Evolutionary conservation across 1,140 invertebrate genomes (phyloP).

Genomic region (Anastrepha ludens): DNA sequence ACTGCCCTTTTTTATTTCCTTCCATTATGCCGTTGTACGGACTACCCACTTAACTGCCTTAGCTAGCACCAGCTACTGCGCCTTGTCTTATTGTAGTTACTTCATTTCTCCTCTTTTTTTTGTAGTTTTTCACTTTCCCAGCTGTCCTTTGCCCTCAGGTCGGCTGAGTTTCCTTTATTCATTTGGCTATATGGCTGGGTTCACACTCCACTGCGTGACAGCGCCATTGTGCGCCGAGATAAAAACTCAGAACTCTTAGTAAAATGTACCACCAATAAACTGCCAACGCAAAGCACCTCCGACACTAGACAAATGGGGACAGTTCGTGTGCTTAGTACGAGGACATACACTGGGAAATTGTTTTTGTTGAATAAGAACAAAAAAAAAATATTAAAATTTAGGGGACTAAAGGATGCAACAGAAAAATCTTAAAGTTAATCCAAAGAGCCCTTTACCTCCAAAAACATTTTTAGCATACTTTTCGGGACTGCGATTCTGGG

Average conservation of each 20-base stretch:
- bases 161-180: constrained; percentile 1
- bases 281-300: neutral
- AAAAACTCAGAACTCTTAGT: neutral
- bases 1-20: constrained; percentile 16
- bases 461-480: too few relatives aligned
- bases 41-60: neutral
- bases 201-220: constrained; percentile 8
- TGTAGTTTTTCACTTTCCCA: neutral
- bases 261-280: constrained; percentile 20
- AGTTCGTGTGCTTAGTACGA: neutral
- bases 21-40: neutral
- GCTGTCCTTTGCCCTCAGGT: constrained; percentile 21
- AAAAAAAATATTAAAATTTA: too few relatives aligned
- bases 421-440: too few relatives aligned
- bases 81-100: constrained; percentile 43
- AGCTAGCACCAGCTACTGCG: neutral
- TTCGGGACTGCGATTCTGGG: too few relatives aligned
- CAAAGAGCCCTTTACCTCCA: too few relatives aligned
- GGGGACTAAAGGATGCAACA: too few relatives aligned
- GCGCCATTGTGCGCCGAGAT: neutral
- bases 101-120: neutral
- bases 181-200: neutral
- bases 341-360: neutral
- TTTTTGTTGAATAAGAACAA: neutral
- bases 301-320: constrained; percentile 9